A percentile compares a stretch with the other conserved stretches of the same genome.
Conservation (phyloP, 2,113 vertebrate genomes). For the Crotophaga sulcirostris region DNA sequence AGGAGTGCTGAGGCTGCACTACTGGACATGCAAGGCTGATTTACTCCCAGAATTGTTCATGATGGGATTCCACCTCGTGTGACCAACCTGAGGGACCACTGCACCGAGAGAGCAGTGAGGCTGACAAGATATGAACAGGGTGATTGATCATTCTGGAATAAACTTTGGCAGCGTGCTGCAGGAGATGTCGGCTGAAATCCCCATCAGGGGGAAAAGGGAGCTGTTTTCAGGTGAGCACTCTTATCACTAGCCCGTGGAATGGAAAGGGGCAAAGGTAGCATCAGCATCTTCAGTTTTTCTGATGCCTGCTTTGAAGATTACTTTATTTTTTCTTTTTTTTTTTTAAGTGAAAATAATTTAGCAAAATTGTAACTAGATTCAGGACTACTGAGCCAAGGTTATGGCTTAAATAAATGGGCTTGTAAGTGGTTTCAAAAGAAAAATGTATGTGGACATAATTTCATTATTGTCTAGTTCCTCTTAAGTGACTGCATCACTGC, state of each 20-base stretch:
- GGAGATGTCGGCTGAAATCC: not conserved
- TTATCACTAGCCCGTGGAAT: not conserved
- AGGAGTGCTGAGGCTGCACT: not conserved
- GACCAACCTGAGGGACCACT: rapidly evolving
- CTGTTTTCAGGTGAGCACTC: rapidly evolving
- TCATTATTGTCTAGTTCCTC: not conserved
- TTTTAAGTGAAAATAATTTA: not conserved
- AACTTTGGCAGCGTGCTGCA: not conserved
- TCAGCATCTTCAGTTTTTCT: not conserved
- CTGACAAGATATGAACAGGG: not conserved
- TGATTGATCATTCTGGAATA: not conserved
- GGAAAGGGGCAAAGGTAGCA: not conserved
- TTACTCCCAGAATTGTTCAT: not conserved
- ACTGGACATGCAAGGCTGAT: rapidly evolving
- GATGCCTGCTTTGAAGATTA: not conserved
- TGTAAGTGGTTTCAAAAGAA: not conserved
- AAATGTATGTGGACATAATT: not conserved
- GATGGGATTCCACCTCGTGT: rapidly evolving
- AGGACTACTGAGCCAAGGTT: not conserved
- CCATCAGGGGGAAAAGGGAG: rapidly evolving
- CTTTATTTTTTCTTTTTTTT: not conserved
- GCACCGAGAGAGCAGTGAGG: rapidly evolving
- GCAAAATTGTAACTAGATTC: not conserved
- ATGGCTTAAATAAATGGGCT: not conserved
- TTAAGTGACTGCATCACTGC: not conserved